A percentile compares a stretch with the other conserved stretches of the same genome.
Conservation (phyloP, 2,888 invertebrate species). For the Brenthis ino region DNA sequence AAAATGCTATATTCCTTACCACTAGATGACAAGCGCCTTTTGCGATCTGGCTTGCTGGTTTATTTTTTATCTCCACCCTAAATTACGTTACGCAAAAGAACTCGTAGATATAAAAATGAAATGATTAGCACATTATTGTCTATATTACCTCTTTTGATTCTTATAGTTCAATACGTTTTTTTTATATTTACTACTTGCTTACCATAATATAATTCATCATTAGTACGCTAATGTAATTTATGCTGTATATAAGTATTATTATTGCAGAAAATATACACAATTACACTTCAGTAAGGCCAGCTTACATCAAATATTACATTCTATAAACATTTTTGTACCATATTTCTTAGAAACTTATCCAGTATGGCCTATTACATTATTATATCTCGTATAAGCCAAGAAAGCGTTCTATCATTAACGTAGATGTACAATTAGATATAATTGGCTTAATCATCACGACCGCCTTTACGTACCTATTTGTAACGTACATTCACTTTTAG, state of each 20-base stretch:
- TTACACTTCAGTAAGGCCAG: neutral
- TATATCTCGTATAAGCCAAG: conserved; percentile 31
- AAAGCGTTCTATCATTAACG: conserved; percentile 40
- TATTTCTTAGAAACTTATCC: conserved; percentile 3
- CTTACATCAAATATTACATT: conserved; percentile 1
- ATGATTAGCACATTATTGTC: conserved; percentile 18
- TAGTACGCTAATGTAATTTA: no score
- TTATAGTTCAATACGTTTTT: neutral
- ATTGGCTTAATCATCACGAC: conserved; percentile 45
- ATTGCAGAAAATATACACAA: neutral
- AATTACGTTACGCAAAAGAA: conserved; percentile 30
- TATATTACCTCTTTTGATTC: neutral
- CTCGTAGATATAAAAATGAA: conserved; percentile 17
- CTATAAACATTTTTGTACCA: neutral
- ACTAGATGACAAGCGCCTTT: conserved; percentile 33
- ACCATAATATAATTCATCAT: no score
- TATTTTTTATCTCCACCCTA: conserved; percentile 27
- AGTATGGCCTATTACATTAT: conserved; percentile 6
- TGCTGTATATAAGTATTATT: no score
- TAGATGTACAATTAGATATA: conserved; percentile 46
- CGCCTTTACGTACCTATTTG: conserved; percentile 30
- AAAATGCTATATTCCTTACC: conserved; percentile 36
- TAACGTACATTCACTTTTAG: conserved; percentile 33
- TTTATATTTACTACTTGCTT: neutral
- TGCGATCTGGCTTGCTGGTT: conserved; percentile 25